Evolutionary conservation across 2,113 vertebrate species (phyloP).

Genomic region (Pseudopipra pipra): DNA sequence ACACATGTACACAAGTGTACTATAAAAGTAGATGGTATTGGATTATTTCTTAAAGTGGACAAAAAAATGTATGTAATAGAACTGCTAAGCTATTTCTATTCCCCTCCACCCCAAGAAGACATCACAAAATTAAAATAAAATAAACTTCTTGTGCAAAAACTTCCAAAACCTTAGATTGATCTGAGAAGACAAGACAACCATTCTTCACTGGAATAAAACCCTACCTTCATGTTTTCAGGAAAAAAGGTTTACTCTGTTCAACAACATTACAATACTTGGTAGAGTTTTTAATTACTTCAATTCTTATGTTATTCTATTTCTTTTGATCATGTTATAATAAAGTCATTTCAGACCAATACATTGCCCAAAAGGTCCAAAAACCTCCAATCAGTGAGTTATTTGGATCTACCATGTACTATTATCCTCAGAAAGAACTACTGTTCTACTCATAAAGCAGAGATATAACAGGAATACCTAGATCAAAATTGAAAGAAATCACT

Average conservation of each 20-base stretch:
- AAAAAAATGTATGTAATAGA: not conserved
- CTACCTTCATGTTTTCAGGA: not conserved
- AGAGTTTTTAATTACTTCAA: not conserved
- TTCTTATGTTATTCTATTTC: not conserved
- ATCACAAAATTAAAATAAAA: not conserved
- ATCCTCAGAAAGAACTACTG: not conserved
- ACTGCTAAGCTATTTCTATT: not conserved
- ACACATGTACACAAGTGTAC: not conserved
- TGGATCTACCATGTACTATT: not conserved
- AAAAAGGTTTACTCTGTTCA: not conserved
- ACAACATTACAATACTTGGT: not conserved
- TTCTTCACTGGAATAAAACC: not conserved
- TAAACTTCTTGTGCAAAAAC: not conserved
- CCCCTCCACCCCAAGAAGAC: not conserved
- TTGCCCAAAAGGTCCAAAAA: not conserved
- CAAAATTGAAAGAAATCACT: slow-evolving; percentile 55
- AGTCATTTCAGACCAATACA: not conserved
- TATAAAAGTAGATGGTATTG: not conserved
- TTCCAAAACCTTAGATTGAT: not conserved
- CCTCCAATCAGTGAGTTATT: not conserved
- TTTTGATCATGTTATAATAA: not conserved
- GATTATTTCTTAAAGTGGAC: not conserved
- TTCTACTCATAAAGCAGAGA: slow-evolving; percentile 8
- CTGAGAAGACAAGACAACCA: not conserved
- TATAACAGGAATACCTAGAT: slow-evolving; percentile 22